A percentile compares a stretch with the other conserved stretches of the same genome.
Evolutionary conservation across 2,888 invertebrate species (phyloP).

Genomic region (Macrophya annulata): DNA sequence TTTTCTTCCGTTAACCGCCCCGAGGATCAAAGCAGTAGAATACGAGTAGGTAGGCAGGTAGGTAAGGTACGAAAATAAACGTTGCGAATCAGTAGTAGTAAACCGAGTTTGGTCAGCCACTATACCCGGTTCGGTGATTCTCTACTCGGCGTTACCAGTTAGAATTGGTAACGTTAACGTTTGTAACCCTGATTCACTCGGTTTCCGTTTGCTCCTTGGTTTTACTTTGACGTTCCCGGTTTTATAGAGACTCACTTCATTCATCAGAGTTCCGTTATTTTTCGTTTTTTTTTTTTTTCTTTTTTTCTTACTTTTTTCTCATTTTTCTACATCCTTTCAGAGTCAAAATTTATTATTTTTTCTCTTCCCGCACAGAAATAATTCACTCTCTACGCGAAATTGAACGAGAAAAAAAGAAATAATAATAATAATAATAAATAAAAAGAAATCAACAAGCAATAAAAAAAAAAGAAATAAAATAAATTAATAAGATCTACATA

Average conservation of each 20-base stretch:
- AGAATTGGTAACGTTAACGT: background rate
- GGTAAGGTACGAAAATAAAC: background rate
- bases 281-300: background rate
- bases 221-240: background rate
- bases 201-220: background rate
- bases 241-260: background rate
- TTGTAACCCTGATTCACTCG: slow-evolving; percentile 7
- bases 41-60: no score
- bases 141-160: background rate
- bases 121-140: background rate
- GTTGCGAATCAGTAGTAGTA: slow-evolving; percentile 7
- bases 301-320: background rate
- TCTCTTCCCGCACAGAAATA: no score
- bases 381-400: no score
- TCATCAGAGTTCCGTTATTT: background rate
- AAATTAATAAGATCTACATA: no score
- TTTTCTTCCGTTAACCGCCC: background rate
- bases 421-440: no score
- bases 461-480: no score
- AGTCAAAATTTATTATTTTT: no score
- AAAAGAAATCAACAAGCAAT: no score
- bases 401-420: no score
- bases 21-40: background rate
- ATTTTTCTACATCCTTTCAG: no score
- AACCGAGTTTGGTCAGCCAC: slow-evolving; percentile 27